These are phyloP conservation scores for Chrysaora quinquecirrha DNA, from an alignment of 30 jellyfish, hydroid and myxozoan genomes.

Conservation along the genomic window DNA sequence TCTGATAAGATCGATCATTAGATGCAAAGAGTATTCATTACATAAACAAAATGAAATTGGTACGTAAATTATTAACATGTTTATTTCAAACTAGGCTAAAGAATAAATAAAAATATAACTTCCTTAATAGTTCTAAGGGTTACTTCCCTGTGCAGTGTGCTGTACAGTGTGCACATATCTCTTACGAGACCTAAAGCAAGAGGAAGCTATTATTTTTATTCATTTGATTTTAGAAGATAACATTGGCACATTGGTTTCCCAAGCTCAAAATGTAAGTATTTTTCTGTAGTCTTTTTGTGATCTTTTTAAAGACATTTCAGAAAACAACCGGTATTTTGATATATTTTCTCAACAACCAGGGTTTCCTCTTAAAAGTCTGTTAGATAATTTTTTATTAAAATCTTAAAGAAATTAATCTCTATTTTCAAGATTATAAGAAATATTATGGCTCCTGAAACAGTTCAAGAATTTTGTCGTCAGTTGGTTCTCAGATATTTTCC, in stretches of 20 bases:
- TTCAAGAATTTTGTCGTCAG: conserved; percentile 55
- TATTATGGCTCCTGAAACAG: conserved; percentile 33
- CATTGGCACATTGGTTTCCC: not conserved
- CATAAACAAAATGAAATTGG: conserved; percentile 20
- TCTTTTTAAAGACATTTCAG: not conserved
- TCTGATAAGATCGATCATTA: conserved; percentile 47
- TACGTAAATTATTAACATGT: not conserved
- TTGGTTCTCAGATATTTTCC: conserved; percentile 70
- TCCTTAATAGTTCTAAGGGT: too few relatives aligned
- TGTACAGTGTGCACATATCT: too few relatives aligned
- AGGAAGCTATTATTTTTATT: too few relatives aligned
- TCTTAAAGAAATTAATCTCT: too few relatives aligned
- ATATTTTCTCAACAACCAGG: too few relatives aligned
- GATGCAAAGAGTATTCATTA: conserved; percentile 33
- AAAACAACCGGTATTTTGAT: not conserved
- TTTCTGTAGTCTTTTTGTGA: too few relatives aligned
- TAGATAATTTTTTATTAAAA: too few relatives aligned
- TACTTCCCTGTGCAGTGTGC: too few relatives aligned
- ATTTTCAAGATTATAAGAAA: conserved; percentile 31
- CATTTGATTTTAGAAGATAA: not conserved
- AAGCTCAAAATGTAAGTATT: not conserved
- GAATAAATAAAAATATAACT: too few relatives aligned
- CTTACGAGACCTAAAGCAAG: too few relatives aligned
- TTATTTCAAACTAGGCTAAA: not conserved
- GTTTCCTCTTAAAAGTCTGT: too few relatives aligned